These are phyloP conservation scores for Ovis canadensis DNA, from an alignment of 2,113 vertebrate genomes.

Conservation along the genomic window DNA sequence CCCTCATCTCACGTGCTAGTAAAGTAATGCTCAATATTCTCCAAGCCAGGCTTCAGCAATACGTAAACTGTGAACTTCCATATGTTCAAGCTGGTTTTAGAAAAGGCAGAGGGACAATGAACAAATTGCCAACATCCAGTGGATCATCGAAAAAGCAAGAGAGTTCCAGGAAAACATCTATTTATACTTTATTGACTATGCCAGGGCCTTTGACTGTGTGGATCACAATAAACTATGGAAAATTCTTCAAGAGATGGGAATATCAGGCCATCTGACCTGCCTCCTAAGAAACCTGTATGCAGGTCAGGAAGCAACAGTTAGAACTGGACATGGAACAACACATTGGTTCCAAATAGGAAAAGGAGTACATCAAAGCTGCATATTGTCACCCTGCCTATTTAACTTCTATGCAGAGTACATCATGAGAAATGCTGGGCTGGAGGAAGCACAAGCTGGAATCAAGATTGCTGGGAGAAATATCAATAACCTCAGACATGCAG, in stretches of 20 bases:
- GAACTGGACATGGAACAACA: background rate
- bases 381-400: background rate
- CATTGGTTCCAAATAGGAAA: background rate
- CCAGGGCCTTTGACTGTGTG: background rate
- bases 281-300: background rate
- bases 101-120: background rate
- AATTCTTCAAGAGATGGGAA: background rate
- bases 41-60: background rate
- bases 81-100: background rate
- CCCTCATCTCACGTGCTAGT: background rate
- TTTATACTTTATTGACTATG: background rate
- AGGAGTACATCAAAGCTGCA: background rate
- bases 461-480: background rate
- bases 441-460: background rate
- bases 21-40: background rate
- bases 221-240: background rate
- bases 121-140: background rate
- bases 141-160: background rate
- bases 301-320: background rate
- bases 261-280: background rate
- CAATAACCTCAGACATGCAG: background rate
- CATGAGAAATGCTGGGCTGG: background rate
- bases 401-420: background rate
- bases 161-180: background rate
- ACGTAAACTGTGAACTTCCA: fast-evolving